Conservation (phyloP, 2,797 vertebrate genomes). For the Nothura maculosa region DNA sequence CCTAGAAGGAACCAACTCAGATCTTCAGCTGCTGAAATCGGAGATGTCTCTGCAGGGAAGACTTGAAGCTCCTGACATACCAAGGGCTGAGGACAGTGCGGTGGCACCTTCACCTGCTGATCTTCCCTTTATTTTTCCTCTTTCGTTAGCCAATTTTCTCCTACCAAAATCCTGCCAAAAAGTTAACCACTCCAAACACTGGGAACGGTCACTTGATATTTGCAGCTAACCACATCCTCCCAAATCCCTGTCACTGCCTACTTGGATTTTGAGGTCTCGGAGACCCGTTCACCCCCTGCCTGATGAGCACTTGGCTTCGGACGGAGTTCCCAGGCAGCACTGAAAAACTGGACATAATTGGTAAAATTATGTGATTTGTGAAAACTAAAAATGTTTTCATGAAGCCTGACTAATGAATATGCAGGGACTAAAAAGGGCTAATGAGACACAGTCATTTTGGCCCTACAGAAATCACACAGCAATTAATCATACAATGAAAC, state of each 20-base stretch:
- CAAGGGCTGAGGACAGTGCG: not conserved
- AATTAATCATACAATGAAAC: not conserved
- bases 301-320: not conserved
- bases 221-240: conserved; percentile 46
- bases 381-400: not conserved
- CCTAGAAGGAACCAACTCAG: not conserved
- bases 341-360: not conserved
- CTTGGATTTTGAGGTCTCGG: not conserved
- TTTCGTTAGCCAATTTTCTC: not conserved
- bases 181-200: not conserved
- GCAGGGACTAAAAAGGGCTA: not conserved
- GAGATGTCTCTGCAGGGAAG: accelerated
- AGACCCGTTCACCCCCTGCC: not conserved
- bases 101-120: not conserved
- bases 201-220: not conserved
- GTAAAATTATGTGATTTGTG: not conserved
- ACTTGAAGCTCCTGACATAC: not conserved
- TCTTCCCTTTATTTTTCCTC: not conserved
- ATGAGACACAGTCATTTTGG: conserved; percentile 14
- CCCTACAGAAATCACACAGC: not conserved
- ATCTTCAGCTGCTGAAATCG: not conserved
- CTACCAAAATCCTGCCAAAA: not conserved
- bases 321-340: not conserved
- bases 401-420: not conserved
- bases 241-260: not conserved